A percentile compares a stretch with the other conserved stretches of the same genome.
These are phyloP conservation scores for Oscheius myriophilus DNA, from an alignment of 2,888 invertebrate species.

Conservation along the genomic window DNA sequence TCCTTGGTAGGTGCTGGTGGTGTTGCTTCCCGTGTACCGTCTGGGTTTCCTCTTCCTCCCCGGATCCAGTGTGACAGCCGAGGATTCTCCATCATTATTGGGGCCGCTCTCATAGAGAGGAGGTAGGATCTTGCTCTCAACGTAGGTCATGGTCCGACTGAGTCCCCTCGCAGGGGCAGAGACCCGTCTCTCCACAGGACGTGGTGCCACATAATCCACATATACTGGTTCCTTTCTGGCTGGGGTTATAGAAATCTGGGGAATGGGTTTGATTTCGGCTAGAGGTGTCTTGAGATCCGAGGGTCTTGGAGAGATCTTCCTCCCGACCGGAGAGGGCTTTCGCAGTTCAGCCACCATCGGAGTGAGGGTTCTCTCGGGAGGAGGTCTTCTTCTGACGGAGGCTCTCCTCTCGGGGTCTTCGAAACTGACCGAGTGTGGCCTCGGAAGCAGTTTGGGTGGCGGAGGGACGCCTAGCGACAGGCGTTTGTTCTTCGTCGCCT, in stretches of 20 bases:
- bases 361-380: conserved; percentile 7
- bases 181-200: conserved; percentile 15
- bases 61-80: conserved; percentile 32
- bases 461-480: conserved; percentile 25
- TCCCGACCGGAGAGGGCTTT: conserved; percentile 3
- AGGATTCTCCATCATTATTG: conserved; percentile 18
- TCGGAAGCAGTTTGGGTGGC: conserved; percentile 19
- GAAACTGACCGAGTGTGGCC: conserved; percentile 7
- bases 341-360: background rate
- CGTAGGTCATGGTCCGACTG: conserved; percentile 52
- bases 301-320: conserved; percentile 15
- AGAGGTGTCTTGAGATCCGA: conserved; percentile 7
- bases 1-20: conserved; percentile 57
- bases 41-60: conserved; percentile 31
- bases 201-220: conserved; percentile 10
- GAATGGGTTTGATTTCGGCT: background rate
- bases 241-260: conserved; percentile 22
- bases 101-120: conserved; percentile 50
- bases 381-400: conserved; percentile 17
- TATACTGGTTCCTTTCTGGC: background rate
- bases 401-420: background rate
- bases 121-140: conserved; percentile 46
- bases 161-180: conserved; percentile 33
- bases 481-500: conserved; percentile 20
- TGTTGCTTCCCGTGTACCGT: conserved; percentile 44